Conservation (phyloP, 2,797 vertebrate species). For the Anisognathus igniventris region DNA sequence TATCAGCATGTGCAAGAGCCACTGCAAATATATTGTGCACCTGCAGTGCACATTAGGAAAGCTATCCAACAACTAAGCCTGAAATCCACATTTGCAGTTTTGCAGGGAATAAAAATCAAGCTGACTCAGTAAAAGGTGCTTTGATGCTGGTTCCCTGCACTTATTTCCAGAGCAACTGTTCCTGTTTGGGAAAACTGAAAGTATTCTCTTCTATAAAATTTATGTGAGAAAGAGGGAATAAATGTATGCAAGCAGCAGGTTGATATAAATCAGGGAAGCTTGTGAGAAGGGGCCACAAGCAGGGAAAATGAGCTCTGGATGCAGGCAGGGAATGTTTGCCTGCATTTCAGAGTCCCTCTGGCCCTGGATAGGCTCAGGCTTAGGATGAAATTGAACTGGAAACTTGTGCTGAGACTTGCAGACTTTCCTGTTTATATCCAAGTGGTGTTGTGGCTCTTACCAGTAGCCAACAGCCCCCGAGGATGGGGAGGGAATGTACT, state of each 20-base stretch:
- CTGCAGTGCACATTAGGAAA: not conserved
- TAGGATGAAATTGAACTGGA: not conserved
- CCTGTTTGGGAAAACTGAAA: not conserved
- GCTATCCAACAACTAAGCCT: not conserved
- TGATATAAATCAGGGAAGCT: not conserved
- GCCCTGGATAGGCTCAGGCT: not conserved
- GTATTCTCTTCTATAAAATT: not conserved
- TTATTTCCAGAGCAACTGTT: not conserved
- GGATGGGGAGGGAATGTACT: not conserved
- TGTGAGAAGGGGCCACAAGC: not conserved
- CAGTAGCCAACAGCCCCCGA: accelerated
- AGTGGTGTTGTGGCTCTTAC: not conserved
- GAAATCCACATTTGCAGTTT: not conserved
- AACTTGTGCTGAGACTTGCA: not conserved
- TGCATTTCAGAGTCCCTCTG: not conserved
- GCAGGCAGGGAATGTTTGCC: accelerated
- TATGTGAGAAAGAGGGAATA: not conserved
- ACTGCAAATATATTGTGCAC: not conserved
- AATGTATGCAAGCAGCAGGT: not conserved
- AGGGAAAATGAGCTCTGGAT: not conserved
- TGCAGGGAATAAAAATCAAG: constrained; percentile 22
- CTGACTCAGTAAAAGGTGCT: not conserved
- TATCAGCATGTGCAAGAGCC: not conserved
- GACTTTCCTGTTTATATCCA: not conserved
- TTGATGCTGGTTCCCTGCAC: not conserved